Evolutionary conservation across 2,797 vertebrate genomes (phyloP).

Genomic region (Etheostoma perlongum): DNA sequence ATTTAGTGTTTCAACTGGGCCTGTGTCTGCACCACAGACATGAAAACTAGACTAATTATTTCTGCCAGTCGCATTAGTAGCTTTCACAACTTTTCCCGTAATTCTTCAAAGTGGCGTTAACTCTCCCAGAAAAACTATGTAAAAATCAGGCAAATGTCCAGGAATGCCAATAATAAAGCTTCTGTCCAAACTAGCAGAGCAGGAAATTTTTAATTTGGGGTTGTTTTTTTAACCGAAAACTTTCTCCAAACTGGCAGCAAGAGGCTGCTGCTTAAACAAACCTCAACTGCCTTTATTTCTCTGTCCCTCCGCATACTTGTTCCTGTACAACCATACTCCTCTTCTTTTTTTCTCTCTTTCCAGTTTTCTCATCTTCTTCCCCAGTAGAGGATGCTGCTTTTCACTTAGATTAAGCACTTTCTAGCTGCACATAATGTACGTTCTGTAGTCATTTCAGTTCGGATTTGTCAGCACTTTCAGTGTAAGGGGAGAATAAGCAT

Average conservation of each 20-base stretch:
- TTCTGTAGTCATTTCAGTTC: too few species aligned
- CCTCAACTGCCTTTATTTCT: not conserved
- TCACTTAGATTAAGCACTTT: too few species aligned
- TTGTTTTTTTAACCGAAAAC: not conserved
- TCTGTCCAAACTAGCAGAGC: constrained; percentile 33
- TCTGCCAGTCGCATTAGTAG: constrained; percentile 19
- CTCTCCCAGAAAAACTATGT: not conserved
- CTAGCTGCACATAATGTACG: too few species aligned
- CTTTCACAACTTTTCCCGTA: not conserved
- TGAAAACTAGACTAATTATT: constrained; percentile 21
- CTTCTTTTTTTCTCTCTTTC: not conserved
- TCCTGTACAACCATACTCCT: not conserved
- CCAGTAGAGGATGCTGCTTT: too few species aligned
- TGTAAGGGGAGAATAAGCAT: too few species aligned
- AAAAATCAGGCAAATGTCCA: constrained; percentile 8
- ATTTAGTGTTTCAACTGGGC: constrained; percentile 16
- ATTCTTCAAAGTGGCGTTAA: constrained; percentile 10
- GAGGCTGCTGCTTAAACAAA: constrained; percentile 13
- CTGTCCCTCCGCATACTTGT: not conserved
- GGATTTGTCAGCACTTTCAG: too few species aligned
- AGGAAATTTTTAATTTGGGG: constrained; percentile 41
- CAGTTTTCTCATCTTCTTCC: not conserved
- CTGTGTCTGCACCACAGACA: constrained; percentile 9
- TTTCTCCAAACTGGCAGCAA: constrained; percentile 24
- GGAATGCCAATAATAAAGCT: constrained; percentile 35